Evolutionary conservation across 2,888 invertebrate genomes (phyloP).

Genomic region (Oscheius onirici): DNA sequence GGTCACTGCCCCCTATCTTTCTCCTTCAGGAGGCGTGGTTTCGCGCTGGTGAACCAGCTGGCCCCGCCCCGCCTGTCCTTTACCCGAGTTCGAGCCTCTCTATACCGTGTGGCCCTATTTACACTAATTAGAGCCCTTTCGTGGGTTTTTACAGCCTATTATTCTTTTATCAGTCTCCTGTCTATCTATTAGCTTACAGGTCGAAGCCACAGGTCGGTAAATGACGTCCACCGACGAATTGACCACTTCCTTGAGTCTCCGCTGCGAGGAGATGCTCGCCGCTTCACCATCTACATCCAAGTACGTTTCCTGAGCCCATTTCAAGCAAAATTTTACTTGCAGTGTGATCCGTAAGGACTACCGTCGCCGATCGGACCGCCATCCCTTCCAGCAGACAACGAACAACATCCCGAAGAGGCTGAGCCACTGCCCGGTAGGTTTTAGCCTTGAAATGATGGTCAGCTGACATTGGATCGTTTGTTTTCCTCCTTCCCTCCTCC

Average conservation of each 20-base stretch:
- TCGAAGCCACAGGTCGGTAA: background rate
- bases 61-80: slow-evolving; percentile 8
- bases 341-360: background rate
- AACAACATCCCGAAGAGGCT: slow-evolving; percentile 1
- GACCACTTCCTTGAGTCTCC: slow-evolving; percentile 18
- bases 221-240: slow-evolving; percentile 27
- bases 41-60: slow-evolving; percentile 14
- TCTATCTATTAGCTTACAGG: background rate
- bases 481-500: background rate
- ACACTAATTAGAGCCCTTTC: background rate
- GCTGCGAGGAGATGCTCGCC: slow-evolving; percentile 30
- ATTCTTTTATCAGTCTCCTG: background rate
- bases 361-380: slow-evolving; percentile 23
- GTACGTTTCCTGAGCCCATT: background rate
- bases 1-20: no score
- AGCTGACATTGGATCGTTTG: background rate
- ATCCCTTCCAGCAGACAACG: background rate
- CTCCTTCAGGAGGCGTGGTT: no score
- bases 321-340: background rate
- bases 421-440: background rate
- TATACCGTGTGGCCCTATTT: slow-evolving; percentile 1
- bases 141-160: background rate
- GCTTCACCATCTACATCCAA: slow-evolving; percentile 31
- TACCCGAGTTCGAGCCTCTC: slow-evolving; percentile 22
- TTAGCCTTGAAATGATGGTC: background rate